phyloP scores from a whole-genome alignment of 2,113 vertebrate species.

The Puffinus mauretanicus region DNA sequence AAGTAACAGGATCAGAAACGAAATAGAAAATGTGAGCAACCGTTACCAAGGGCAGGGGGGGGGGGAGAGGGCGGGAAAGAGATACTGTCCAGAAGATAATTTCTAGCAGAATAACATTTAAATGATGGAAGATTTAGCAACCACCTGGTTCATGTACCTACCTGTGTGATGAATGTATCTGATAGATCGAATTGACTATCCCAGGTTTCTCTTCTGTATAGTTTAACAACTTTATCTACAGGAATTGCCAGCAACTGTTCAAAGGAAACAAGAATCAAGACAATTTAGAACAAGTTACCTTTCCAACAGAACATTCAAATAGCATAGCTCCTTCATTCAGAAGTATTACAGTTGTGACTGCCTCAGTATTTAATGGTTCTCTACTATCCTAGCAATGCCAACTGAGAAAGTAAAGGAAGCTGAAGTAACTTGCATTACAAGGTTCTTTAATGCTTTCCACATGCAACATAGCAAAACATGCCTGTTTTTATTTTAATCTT shows the following conservation, averaged over 20 bases:
- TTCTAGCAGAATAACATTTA: neutral
- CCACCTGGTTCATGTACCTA: slow-evolving; percentile 39
- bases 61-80: neutral
- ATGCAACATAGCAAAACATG: neutral
- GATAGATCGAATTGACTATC: slow-evolving; percentile 74
- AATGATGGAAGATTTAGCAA: neutral
- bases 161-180: slow-evolving; percentile 83
- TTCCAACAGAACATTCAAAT: neutral
- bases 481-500: neutral
- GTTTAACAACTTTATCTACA: slow-evolving; percentile 82
- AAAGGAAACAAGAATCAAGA: neutral
- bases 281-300: neutral
- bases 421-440: slow-evolving; percentile 1
- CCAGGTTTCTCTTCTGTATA: slow-evolving; percentile 90
- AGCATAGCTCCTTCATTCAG: neutral
- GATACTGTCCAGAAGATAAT: neutral
- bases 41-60: rapidly evolving
- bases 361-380: neutral
- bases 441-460: neutral
- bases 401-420: neutral
- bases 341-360: neutral
- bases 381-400: neutral
- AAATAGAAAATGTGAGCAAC: neutral
- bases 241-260: slow-evolving; percentile 90
- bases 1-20: neutral